phyloP scores from a whole-genome alignment of 2,888 invertebrate genomes.

The Sinotaia quadrata region DNA sequence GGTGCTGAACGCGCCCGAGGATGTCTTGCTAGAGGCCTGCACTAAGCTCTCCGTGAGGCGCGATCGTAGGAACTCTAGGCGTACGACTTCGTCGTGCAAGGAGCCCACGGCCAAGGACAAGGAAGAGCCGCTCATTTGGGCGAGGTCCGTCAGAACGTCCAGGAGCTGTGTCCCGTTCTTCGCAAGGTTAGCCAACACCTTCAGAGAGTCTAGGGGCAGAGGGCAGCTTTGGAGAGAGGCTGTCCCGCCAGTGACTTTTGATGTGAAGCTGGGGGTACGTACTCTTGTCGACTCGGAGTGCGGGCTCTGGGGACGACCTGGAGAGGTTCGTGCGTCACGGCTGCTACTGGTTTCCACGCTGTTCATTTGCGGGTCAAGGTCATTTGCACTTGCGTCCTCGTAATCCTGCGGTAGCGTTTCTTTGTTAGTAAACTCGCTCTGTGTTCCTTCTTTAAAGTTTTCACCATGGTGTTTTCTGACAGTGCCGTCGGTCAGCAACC shows the following conservation, averaged over 20 bases:
- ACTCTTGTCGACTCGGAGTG: too few relatives aligned
- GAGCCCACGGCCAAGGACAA: conserved; percentile 42
- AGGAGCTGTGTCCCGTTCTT: conserved; percentile 39
- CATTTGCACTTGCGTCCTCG: too few relatives aligned
- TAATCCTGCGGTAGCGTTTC: neutral
- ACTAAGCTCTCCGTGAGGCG: conserved; percentile 10
- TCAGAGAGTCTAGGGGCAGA: conserved; percentile 13
- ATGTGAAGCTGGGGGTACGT: too few relatives aligned
- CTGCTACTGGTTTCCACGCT: neutral
- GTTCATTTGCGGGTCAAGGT: neutral
- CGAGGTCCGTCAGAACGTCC: conserved; percentile 54
- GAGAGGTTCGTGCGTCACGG: neutral
- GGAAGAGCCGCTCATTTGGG: conserved; percentile 51
- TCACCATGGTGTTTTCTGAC: conserved; percentile 16
- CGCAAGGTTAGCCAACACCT: conserved; percentile 24
- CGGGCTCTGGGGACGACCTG: neutral
- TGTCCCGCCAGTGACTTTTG: neutral
- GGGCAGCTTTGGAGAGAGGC: neutral
- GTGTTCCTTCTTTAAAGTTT: conserved; percentile 9
- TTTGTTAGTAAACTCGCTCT: neutral
- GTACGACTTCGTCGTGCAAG: conserved; percentile 48
- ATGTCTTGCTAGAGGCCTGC: neutral
- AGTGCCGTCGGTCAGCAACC: neutral
- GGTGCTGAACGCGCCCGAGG: neutral
- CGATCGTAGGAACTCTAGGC: conserved; percentile 41